phyloP scores from a whole-genome alignment of 2,888 invertebrate species.

The Sipha maydis region DNA sequence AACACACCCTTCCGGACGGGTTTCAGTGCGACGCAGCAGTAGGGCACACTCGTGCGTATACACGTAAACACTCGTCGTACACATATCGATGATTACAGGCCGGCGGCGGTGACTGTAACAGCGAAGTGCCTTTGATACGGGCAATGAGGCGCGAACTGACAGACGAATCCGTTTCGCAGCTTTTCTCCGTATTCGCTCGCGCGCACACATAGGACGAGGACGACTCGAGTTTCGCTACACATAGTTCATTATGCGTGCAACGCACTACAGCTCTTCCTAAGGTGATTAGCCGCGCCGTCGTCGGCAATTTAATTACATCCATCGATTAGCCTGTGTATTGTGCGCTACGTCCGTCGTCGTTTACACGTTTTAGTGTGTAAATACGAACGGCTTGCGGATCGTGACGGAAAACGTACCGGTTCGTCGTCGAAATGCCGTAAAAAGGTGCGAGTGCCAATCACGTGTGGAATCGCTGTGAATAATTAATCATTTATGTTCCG shows the following conservation, averaged over 20 bases:
- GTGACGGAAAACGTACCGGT: too few species aligned
- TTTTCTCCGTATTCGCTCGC: background rate
- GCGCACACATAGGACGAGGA: background rate
- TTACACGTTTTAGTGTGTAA: too few species aligned
- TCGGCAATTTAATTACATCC: background rate
- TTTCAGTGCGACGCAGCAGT: background rate
- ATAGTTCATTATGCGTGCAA: background rate
- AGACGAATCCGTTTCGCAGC: background rate
- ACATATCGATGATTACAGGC: slow-evolving; percentile 10
- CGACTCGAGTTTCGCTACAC: background rate
- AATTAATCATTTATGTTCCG: too few species aligned
- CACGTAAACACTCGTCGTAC: background rate
- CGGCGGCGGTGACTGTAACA: background rate
- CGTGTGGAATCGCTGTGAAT: too few species aligned
- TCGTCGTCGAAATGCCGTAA: too few species aligned
- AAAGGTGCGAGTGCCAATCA: too few species aligned
- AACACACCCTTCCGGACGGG: background rate
- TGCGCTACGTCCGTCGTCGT: too few species aligned
- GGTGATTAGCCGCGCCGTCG: background rate
- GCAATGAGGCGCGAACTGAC: background rate
- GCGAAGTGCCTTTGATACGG: slow-evolving; percentile 18
- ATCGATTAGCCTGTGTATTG: background rate
- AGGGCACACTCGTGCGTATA: too few species aligned
- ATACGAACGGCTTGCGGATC: too few species aligned
- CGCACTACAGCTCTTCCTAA: background rate